Evolutionary conservation across 2,113 vertebrate species (phyloP).

Genomic region (Nycticebus coucang): DNA sequence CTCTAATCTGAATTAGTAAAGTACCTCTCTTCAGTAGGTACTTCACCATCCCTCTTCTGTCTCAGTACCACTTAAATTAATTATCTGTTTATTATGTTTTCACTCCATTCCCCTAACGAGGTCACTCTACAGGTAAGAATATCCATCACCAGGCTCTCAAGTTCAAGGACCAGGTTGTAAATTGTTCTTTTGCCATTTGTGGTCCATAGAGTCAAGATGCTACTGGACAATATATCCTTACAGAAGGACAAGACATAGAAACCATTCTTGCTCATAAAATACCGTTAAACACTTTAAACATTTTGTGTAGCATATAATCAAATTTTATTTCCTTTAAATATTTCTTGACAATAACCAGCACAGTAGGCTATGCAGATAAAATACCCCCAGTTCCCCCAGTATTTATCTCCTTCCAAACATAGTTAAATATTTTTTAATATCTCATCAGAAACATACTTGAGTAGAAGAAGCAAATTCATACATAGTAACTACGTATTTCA

Average conservation of each 20-base stretch:
- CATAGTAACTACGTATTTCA: not conserved
- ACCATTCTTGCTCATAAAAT: not conserved
- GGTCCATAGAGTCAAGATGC: not conserved
- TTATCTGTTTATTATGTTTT: not conserved
- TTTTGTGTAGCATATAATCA: not conserved
- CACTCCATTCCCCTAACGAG: not conserved
- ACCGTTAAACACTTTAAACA: not conserved
- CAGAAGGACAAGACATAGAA: not conserved
- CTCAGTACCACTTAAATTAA: not conserved
- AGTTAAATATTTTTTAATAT: not conserved
- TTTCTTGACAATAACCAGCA: not conserved
- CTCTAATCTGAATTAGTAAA: not conserved
- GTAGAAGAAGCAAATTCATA: not conserved
- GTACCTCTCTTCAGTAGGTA: not conserved
- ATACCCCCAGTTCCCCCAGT: not conserved
- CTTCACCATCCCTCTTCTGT: not conserved
- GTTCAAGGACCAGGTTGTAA: not conserved
- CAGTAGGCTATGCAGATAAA: not conserved
- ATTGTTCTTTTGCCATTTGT: not conserved
- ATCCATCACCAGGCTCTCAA: not conserved
- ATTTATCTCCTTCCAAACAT: not conserved
- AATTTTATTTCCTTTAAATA: constrained; percentile 9
- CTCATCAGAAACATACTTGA: not conserved
- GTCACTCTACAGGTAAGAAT: not conserved
- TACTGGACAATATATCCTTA: not conserved